Base-by-base conservation (phyloP, 2,888 invertebrate species). In the Synanthedon tipuliformis region DNA sequence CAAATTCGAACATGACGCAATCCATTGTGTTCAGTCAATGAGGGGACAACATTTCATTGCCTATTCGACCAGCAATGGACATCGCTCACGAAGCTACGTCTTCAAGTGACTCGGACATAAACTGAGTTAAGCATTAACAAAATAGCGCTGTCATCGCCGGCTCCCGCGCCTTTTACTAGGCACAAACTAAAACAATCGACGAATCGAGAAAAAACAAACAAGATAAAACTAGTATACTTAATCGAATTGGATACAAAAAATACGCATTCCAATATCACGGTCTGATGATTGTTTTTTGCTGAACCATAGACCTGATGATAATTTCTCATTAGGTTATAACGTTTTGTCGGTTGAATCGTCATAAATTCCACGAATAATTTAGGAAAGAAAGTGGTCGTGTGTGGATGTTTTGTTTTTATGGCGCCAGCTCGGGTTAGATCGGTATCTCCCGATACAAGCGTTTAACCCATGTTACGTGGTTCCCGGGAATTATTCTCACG, bases 271-370 rank as follows among this genome's bases (percentile, higher is more conserved):
- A 66, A 65, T 67, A 71, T 74, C 68, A 65, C 57, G 49, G 45
- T 54, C 66, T 65, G 66, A 66, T 67, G 66, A 63, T 74, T 66
- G 69, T 80, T 85, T 85, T 85, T 84, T 83, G 81, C 81, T 67
- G 64, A 67, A 61, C 71, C 72, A 5, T 23, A 4, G 65, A 55
- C 66, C 74, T 81, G 81, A 85, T 86, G 84, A 84, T 87, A 85
- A 86, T 86, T 87, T 85, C 86, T 86, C 85, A 87, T 87, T 86
- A 85, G 82, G 79, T 81, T 84, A 83, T 83, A 84, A 80, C 81
- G 81, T 84, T 85, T 81, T 81, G 82, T 84, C 75, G 75, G 80
- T 77, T 66, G 82, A 78, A 81, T 76, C 81, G 74, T 83, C 82
- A 81, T 86, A 83, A 86, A 86, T 86, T 85, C 85, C 75, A 77